Base-by-base conservation (phyloP, 92 coral and sea anemone species). In the Heliopora coerulea region DNA sequence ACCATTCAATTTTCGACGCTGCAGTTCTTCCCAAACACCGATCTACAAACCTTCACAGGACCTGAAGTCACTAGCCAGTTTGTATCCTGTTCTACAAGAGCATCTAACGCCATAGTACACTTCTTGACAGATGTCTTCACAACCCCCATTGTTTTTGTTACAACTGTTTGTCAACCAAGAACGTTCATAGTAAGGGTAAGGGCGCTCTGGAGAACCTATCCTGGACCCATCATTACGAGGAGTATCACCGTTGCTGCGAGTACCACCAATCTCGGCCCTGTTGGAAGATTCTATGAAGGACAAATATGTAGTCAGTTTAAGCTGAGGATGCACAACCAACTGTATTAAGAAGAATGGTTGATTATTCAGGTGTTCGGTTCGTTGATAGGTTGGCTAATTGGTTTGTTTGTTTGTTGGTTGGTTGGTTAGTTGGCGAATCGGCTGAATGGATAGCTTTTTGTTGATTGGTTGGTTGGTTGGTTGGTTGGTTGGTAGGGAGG, bases 1-100 rank as follows among this genome's bases (percentile, higher is more conserved):
- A n/a, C n/a, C n/a, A n/a, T n/a, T n/a, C n/a, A n/a, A n/a, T n/a
- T n/a, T n/a, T n/a, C n/a, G n/a, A n/a, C n/a, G n/a, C n/a, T n/a
- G n/a, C n/a, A n/a, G n/a, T n/a, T n/a, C n/a, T n/a, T n/a, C n/a
- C n/a, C n/a, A n/a, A n/a, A n/a, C n/a, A n/a, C n/a, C n/a, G n/a
- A n/a, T n/a, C 58, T 30, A 65, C 72, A 37, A 23, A 67, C 74
- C 74, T 67, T 48, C 54, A 40, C 74, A 67, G 0, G 74, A 44
- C 0, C 33, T 34, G 21, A 20, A 67, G 59, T 67, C 74, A 13
- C 57, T n/a, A 3, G 57, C 40, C 29, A 67, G 54, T 29, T 29
- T 8, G 29, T 23, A 67, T 8, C 74, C 74, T 20, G 15, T 26
- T 25, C 20, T 23, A 67, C 74, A 67, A 13, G 40, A 6, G 21